Evolutionary conservation across 92 coral and sea anemone genomes (phyloP), one percentile per base, ranked within the genome.

Genomic region (Umimayanthus kanabou): DNA sequence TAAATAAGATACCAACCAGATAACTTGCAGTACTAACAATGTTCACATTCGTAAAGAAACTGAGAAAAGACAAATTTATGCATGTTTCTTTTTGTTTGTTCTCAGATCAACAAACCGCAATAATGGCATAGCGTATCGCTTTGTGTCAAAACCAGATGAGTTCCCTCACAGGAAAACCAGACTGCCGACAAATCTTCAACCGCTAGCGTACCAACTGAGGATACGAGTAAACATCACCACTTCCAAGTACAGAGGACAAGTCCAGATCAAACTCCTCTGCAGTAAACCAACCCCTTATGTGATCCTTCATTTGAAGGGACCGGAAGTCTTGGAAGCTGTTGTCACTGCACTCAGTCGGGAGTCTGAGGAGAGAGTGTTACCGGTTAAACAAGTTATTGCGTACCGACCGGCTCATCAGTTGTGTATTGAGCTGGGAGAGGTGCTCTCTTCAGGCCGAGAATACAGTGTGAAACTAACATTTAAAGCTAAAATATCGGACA

Each of bases 221-320:
- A 55, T 93, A 57, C 83, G 86, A 77, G 92, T 89, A 37, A 91
- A 93, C 58, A 79, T 93, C 25, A 88, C 90, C 69, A 89, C 93
- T 37, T 89, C 81, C 13, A 84, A 77, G 5, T 93, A 74, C 76
- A 66, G 85, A 13, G 96, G 96, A 37, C 40, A 77, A 25, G 92
- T 89, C 5, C 77, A 73, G 53, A 91, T 89, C 15, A 65, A 66
- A 33, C 28, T 91, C 14, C 67, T 53, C 47, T 93, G 94, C 58
- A 67, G 76, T 47, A 76, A 89, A 39, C 64, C 87, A 67, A 93
- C 96, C 9, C 72, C 81, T 2, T 82, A 67, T 65, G 85, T 91
- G 15, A 91, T 93, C 72, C 90, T 93, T 43, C 94, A 93, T 40
- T 26, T 88, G 6, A 88, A 73, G 75, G 78, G 81, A 57, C 80